Evolutionary conservation across 2,888 invertebrate species (phyloP).

Genomic region (Lomographa bimaculata): DNA sequence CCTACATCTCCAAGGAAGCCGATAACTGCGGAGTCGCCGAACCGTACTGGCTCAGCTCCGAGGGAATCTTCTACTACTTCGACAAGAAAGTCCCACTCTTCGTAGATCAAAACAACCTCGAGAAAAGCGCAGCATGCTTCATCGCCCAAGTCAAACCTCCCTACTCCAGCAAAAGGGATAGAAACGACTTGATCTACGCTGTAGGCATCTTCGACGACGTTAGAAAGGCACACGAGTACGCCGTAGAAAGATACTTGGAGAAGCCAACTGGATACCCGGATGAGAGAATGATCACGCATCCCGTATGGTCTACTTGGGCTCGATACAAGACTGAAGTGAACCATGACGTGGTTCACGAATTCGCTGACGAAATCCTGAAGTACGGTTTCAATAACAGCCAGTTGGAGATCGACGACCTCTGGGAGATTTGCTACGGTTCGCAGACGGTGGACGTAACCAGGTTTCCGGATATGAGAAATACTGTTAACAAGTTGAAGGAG

Average conservation of each 20-base stretch:
- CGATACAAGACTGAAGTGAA: conserved; percentile 81
- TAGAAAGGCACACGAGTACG: conserved; percentile 83
- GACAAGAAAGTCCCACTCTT: conserved; percentile 86
- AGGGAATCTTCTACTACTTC: conserved; percentile 85
- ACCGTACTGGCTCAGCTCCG: conserved; percentile 87
- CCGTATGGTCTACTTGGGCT: conserved; percentile 88
- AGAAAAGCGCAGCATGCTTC: conserved; percentile 76
- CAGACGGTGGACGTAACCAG: conserved; percentile 71
- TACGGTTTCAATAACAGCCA: conserved; percentile 80
- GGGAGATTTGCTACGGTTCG: conserved; percentile 86
- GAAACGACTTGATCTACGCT: conserved; percentile 79
- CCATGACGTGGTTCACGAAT: conserved; percentile 72
- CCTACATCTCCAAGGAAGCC: conserved; percentile 83
- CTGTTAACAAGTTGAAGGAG: conserved; percentile 61
- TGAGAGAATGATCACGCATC: conserved; percentile 79
- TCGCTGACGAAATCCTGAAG: conserved; percentile 75
- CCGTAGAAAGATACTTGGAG: conserved; percentile 82
- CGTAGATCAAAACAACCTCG: conserved; percentile 84
- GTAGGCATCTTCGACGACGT: conserved; percentile 85
- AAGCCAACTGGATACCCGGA: conserved; percentile 84
- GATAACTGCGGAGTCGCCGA: conserved; percentile 84
- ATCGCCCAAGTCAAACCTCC: conserved; percentile 74
- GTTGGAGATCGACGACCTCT: conserved; percentile 86
- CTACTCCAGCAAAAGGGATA: conserved; percentile 64
- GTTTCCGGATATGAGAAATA: conserved; percentile 81